phyloP scores from a whole-genome alignment of 2,888 invertebrate genomes.

The Poecilus cupreus region DNA sequence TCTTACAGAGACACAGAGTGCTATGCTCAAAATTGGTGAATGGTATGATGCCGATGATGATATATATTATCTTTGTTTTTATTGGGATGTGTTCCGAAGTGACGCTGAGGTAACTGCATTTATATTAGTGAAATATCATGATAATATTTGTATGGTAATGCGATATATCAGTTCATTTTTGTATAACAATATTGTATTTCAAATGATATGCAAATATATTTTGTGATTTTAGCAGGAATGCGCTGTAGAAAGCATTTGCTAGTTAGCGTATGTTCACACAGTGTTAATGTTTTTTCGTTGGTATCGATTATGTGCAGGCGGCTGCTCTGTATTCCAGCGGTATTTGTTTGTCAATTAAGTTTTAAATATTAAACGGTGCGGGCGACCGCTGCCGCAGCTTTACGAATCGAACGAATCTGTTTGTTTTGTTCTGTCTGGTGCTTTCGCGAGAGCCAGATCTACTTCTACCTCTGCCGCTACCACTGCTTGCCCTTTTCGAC shows the following conservation, averaged over 20 bases:
- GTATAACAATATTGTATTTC: no score
- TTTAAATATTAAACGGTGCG: conserved; percentile 39
- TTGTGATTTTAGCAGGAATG: background rate
- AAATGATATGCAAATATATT: no score
- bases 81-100: no score
- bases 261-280: conserved; percentile 19
- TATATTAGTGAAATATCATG: no score
- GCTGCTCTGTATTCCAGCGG: conserved; percentile 3
- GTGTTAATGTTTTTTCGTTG: conserved; percentile 17
- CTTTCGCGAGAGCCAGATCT: background rate
- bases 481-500: conserved; percentile 1
- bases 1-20: no score
- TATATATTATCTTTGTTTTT: no score
- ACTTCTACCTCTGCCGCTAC: background rate
- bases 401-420: conserved; percentile 4
- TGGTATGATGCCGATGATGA: no score
- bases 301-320: conserved; percentile 5
- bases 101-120: no score
- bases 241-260: conserved; percentile 1
- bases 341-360: conserved; percentile 40
- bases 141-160: background rate
- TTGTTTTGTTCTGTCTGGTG: conserved; percentile 3
- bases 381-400: background rate
- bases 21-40: no score
- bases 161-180: no score